Base-by-base conservation (phyloP, 2,113 vertebrate species). In the Salvelinus namaycush region DNA sequence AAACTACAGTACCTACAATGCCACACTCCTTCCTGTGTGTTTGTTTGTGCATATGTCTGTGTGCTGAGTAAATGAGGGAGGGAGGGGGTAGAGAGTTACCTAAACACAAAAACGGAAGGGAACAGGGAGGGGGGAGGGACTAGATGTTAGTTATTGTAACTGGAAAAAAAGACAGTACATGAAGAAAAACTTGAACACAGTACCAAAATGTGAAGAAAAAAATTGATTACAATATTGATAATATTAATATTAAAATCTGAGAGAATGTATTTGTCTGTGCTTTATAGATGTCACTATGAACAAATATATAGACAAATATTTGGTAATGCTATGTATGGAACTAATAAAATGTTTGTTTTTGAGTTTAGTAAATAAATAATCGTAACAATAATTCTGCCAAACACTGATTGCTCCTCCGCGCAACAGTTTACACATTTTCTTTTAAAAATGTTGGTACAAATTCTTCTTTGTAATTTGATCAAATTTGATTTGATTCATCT, bases 181-280 rank as follows among this genome's bases (percentile, higher is more conserved):
- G 71, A 84, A 79, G 78, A 59, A 81, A 84, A 81, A 87, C 88
- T 85, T 86, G 84, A 89, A 87, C 73, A 82, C 79, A 78, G 69
- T 68, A 84, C 79, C 76, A 84, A 87, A 78, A 80, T 65, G 74
- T 54, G 48, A 11, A 57, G 48, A 60, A 70, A 82, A 76, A 73
- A 75, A 77, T 76, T 68, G 31, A 70, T 67, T 70, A 75, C 44
- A 78, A 71, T 81, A 81, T 72, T 76, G 77, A 79, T 74, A 51
- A 73, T 82, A 84, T 68, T 83, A 75, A 86, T 86, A 78, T 84
- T 68, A 76, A 75, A 68, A 82, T 72, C 79, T 85, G 87, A 82
- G 80, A 83, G 88, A 90, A 91, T 92, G 91, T 91, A 86, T 87
- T 87, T 85, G 88, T 88, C 81, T 92, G 89, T 92, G 87, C 85